A percentile compares a stretch with the other conserved stretches of the same genome.
Evolutionary conservation across 2,113 vertebrate genomes (phyloP).

Genomic region (Tragelaphus imberbis): DNA sequence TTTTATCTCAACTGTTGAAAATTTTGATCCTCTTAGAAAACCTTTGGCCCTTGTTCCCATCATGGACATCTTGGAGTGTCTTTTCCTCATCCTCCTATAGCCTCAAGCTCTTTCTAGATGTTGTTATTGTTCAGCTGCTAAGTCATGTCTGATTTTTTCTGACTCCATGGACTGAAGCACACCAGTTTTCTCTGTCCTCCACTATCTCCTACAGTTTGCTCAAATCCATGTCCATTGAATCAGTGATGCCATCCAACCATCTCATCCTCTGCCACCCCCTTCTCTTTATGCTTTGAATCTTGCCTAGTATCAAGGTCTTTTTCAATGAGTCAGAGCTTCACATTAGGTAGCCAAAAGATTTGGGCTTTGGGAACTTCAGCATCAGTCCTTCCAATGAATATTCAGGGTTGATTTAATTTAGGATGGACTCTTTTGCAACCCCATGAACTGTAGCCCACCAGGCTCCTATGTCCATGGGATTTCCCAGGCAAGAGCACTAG

Average conservation of each 20-base stretch:
- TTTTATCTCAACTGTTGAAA: background rate
- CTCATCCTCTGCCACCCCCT: background rate
- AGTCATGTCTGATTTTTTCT: background rate
- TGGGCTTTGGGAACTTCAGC: background rate
- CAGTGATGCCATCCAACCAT: background rate
- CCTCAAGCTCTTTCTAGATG: background rate
- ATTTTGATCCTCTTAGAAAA: background rate
- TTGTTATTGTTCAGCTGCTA: background rate
- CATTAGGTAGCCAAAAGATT: background rate
- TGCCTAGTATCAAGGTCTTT: background rate
- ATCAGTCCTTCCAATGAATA: background rate
- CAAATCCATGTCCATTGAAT: background rate
- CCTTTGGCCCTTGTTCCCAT: background rate
- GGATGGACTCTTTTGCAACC: background rate
- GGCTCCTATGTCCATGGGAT: background rate
- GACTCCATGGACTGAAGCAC: background rate
- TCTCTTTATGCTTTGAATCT: background rate
- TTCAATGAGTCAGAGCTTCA: background rate
- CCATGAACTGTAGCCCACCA: background rate
- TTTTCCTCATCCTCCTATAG: background rate
- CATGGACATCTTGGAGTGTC: background rate
- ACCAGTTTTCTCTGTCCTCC: background rate
- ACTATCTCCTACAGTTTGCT: background rate
- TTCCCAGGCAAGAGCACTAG: background rate
- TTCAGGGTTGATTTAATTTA: background rate